Evolutionary conservation across 2,113 vertebrate genomes (phyloP), one percentile per base, ranked within the genome.

Genomic region (Motacilla alba): DNA sequence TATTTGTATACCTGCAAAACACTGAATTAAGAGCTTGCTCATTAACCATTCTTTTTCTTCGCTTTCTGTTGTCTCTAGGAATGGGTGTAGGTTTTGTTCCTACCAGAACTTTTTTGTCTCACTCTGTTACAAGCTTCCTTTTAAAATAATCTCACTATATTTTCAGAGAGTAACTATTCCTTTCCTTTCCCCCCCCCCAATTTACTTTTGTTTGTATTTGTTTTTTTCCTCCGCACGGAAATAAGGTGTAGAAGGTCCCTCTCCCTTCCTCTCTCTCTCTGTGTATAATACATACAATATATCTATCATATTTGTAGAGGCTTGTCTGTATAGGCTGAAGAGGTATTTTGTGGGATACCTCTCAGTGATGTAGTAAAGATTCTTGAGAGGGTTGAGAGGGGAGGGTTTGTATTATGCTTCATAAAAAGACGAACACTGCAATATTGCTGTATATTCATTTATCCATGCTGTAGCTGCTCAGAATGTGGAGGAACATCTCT

Each of bases 381-480:
- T 81, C 16, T 53, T n/a, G 56, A 75, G 37, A 83, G 26, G 21
- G 23, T 50, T 33, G 62, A 73, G 43, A 85, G 26, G 14, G 20
- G 2, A 33, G 6, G 10, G 8, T 31, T 73, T 23, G 12, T 47
- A 6, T 6, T 50, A 72, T 6, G 15, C 18, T 93, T 96, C 75
- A 87, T 82, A 77, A 87, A 89, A 93, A 81, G 80, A 63, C 56
- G 84, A 91, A 60, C 27, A 72, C 10, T 30, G 39, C 11, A 49
- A 30, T 86, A 63, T 91, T 94, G 86, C 79, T 89, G 60, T 69
- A 81, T 89, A 69, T 73, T 93, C 67, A 85, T 89, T 95, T 78
- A 35, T 88, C 62, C 56, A 82, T 46, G 23, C 66, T 91, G 83
- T 52, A 47, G 50, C 33, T 68, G 15, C 27, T 39, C 35, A 72